Percentiles rank a stretch among this genome's conserved stretches.
phyloP scores from a whole-genome alignment of 1,140 invertebrate genomes.

The Sarcophaga bullata region DNA sequence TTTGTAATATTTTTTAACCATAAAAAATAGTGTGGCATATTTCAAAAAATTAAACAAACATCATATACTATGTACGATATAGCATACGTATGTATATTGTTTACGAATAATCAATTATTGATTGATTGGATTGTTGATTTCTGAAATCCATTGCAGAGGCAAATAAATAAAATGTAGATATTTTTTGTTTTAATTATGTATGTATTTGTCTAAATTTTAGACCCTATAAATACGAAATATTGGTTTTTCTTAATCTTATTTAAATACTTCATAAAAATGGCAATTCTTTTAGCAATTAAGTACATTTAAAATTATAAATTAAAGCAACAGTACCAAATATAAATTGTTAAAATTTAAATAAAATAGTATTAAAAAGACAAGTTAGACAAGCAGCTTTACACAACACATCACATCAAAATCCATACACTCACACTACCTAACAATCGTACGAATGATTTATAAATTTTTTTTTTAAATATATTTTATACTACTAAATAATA shows the following conservation, averaged over 20 bases:
- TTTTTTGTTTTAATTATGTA: too few relatives aligned
- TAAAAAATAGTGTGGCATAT: too few relatives aligned
- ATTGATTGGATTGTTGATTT: too few relatives aligned
- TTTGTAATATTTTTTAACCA: too few relatives aligned
- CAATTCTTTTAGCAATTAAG: background rate
- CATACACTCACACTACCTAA: slow-evolving; percentile 3
- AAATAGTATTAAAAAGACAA: background rate
- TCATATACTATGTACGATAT: too few relatives aligned
- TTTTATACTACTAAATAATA: background rate
- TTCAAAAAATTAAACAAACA: too few relatives aligned
- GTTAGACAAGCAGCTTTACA: background rate
- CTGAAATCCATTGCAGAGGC: too few relatives aligned
- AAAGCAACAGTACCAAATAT: background rate
- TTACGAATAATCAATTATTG: too few relatives aligned
- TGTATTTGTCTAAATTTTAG: too few relatives aligned
- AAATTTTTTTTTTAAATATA: background rate
- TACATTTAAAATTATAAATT: background rate
- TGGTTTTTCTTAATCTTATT: background rate
- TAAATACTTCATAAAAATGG: background rate
- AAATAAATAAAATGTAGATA: too few relatives aligned
- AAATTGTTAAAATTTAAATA: background rate
- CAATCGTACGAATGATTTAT: background rate
- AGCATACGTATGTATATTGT: too few relatives aligned
- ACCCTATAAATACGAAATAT: too few relatives aligned
- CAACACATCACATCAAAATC: background rate